Conservation (phyloP, 2,888 invertebrate species). For the Conchocele bisecta region DNA sequence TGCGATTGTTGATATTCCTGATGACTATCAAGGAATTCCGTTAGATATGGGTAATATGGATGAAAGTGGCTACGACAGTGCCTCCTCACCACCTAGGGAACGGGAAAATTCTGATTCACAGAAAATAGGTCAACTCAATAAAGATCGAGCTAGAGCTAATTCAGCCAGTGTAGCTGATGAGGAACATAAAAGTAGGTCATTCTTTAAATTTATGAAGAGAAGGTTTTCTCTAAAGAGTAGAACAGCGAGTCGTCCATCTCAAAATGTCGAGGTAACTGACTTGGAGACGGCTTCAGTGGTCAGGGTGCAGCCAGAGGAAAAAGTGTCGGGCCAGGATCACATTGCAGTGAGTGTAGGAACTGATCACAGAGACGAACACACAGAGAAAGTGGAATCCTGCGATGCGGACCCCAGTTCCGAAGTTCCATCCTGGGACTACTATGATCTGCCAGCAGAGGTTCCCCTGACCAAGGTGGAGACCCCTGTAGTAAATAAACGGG, state of each 20-base stretch:
- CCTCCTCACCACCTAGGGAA: slow-evolving; percentile 45
- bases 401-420: slow-evolving; percentile 67
- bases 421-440: slow-evolving; percentile 75
- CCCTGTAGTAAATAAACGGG: slow-evolving; percentile 40
- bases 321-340: not conserved
- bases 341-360: not conserved
- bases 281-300: too few species aligned
- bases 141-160: not conserved
- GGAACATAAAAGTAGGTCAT: not conserved
- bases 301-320: not conserved
- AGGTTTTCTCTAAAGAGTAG: not conserved
- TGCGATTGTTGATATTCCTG: slow-evolving; percentile 45
- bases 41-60: slow-evolving; percentile 37
- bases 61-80: slow-evolving; percentile 59
- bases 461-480: slow-evolving; percentile 18
- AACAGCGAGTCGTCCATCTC: not conserved
- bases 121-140: not conserved
- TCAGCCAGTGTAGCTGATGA: not conserved
- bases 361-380: not conserved
- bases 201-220: slow-evolving; percentile 14
- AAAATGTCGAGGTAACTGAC: slow-evolving; percentile 2
- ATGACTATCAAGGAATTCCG: slow-evolving; percentile 30
- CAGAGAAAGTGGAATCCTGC: slow-evolving; percentile 26
- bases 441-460: slow-evolving; percentile 65
- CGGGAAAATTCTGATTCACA: slow-evolving; percentile 53